Evolutionary conservation across 2,888 invertebrate species (phyloP).

Genomic region (Leptarthrus brevirostris): DNA sequence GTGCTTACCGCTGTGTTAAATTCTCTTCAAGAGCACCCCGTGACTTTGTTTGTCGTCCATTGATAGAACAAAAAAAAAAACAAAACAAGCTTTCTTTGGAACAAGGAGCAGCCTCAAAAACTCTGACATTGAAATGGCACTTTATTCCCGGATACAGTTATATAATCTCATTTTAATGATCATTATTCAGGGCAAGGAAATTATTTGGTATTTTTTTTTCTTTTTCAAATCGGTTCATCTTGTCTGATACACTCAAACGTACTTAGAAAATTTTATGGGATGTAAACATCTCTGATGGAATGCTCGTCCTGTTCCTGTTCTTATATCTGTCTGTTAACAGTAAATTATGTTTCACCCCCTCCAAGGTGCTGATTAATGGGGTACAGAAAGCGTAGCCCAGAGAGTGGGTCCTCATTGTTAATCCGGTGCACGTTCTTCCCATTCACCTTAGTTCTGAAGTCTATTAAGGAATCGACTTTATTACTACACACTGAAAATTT

Average conservation of each 20-base stretch:
- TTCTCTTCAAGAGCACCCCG: not conserved
- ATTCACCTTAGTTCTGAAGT: constrained; percentile 49
- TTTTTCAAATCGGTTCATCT: constrained; percentile 29
- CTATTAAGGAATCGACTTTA: constrained; percentile 48
- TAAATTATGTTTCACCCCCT: constrained; percentile 22
- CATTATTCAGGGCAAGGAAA: constrained; percentile 25
- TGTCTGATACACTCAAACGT: constrained; percentile 12
- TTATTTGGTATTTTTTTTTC: constrained; percentile 1
- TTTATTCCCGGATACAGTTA: constrained; percentile 6
- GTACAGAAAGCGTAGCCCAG: not conserved
- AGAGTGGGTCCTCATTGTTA: constrained; percentile 48
- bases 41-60: not conserved
- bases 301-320: constrained; percentile 36
- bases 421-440: constrained; percentile 52
- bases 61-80: constrained; percentile 11
- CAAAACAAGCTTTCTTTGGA: constrained; percentile 8
- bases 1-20: constrained; percentile 10
- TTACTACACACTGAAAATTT: constrained; percentile 45
- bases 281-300: constrained; percentile 37
- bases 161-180: constrained; percentile 45
- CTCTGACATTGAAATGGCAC: constrained; percentile 21
- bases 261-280: not conserved
- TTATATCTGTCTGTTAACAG: constrained; percentile 36
- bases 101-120: constrained; percentile 10
- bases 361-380: constrained; percentile 34